Base-by-base conservation (phyloP, 2,113 vertebrate species). In the Vidua macroura region DNA sequence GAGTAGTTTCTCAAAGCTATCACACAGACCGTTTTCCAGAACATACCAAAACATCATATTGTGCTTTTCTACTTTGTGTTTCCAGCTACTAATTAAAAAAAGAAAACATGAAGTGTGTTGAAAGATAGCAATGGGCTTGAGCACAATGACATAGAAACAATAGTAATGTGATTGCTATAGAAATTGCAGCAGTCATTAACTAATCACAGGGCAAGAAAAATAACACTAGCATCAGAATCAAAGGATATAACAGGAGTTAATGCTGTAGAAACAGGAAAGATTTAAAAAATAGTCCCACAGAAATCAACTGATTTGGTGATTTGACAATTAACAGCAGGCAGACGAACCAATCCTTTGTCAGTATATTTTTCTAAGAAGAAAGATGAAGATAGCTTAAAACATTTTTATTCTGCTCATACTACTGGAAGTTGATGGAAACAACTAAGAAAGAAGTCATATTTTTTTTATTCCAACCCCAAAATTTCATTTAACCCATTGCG, bases 151-250 rank as follows among this genome's bases (percentile, higher is more conserved):
- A 87, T 7, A 73, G 76, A 93, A 91, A 60, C n/a, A 93, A 91
- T 44, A 94, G 63, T 52, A 92, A 85, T 7, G 4, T 79, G 59
- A 87, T 77, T 94, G 49, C 74, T 82, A 21, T 59, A 66, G 62
- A 83, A 87, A 85, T 77, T 21, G 81, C 92, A 91, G 37, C n/a
- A 82, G 81, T 69, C 78, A 62, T 80, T 95, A 93, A 62, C 62
- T 85, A 85, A 89, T 80, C 79, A 80, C 23, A 76, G 39, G 28
- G 37, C 66, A 86, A 82, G 60, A 85, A 79, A 90, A 76, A 74
- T 52, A 91, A 79, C 51, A 80, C 23, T 18, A 58, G 28, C 51
- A 76, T 18, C 25, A 78, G 33, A 91, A 87, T 72, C 55, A 91
- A 68, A 93, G 66, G 52, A 60, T 46, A 41, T 6, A 25, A 41